These are phyloP conservation scores for Tyrophagus putrescentiae DNA, from an alignment of 1,140 invertebrate species.

Conservation along the genomic window DNA sequence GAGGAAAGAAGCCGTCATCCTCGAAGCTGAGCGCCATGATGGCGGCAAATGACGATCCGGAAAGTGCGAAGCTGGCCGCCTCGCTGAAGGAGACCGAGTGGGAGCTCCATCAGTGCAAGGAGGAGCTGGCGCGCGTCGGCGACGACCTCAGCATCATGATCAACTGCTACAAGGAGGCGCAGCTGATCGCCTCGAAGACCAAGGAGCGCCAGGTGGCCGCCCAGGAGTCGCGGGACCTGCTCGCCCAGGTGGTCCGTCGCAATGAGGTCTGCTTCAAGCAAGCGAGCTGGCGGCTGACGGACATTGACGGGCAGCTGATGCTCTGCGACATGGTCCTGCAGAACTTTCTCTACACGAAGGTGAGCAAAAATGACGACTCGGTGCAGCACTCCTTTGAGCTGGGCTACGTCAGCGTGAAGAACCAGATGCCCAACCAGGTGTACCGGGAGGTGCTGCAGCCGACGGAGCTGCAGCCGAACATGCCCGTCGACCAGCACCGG, in stretches of 20 bases:
- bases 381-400: slow-evolving; percentile 91
- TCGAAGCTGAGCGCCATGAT: too few species aligned
- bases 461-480: slow-evolving; percentile 68
- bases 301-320: slow-evolving; percentile 89
- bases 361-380: slow-evolving; percentile 87
- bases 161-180: slow-evolving; percentile 66
- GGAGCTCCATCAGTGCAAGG: slow-evolving; percentile 71
- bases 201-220: slow-evolving; percentile 24
- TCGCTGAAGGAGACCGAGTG: slow-evolving; percentile 22
- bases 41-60: too few species aligned
- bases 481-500: slow-evolving; percentile 67
- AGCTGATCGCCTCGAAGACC: slow-evolving; percentile 38
- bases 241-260: slow-evolving; percentile 51
- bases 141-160: slow-evolving; percentile 85
- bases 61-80: too few species aligned
- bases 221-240: slow-evolving; percentile 37
- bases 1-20: neutral
- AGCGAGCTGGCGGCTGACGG: slow-evolving; percentile 93
- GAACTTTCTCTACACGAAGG: slow-evolving; percentile 95
- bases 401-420: slow-evolving; percentile 89
- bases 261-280: slow-evolving; percentile 98
- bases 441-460: slow-evolving; percentile 83
- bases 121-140: slow-evolving; percentile 61
- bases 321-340: slow-evolving; percentile 87
- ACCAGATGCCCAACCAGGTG: slow-evolving; percentile 79